Conservation (phyloP, 2,888 invertebrate genomes). For the Leucophora obtusa region DNA sequence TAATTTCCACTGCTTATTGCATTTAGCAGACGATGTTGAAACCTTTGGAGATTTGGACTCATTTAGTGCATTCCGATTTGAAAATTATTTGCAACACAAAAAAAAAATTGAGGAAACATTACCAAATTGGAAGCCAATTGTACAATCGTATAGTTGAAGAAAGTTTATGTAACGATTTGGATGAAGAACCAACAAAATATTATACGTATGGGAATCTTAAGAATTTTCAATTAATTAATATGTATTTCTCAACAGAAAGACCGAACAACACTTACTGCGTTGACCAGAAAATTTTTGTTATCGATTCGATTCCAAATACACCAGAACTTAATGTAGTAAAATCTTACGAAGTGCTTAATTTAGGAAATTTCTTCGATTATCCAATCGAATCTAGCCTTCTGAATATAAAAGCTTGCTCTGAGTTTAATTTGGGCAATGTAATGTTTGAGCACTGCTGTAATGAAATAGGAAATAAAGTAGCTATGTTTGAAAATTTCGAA, state of each 20-base stretch:
- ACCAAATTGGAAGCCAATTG: background rate
- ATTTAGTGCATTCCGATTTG: background rate
- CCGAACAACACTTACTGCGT: background rate
- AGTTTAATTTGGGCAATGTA: background rate
- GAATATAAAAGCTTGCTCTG: background rate
- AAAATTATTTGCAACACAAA: background rate
- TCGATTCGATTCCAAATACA: too few species aligned
- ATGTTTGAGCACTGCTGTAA: too few species aligned
- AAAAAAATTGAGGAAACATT: background rate
- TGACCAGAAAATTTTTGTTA: background rate
- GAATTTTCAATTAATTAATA: background rate
- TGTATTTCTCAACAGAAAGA: background rate
- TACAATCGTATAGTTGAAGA: background rate
- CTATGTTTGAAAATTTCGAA: too few species aligned
- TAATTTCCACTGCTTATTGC: conserved; percentile 9
- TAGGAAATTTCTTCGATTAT: background rate
- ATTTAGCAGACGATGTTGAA: too few species aligned
- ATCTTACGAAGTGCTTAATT: too few species aligned
- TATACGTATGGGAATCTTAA: background rate
- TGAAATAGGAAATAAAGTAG: too few species aligned
- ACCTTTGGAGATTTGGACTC: background rate
- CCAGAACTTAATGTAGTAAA: too few species aligned
- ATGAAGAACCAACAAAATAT: too few species aligned
- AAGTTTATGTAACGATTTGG: background rate
- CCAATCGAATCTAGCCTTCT: background rate